Base-by-base conservation (phyloP, 2,113 vertebrate species). In the Anguilla japonica region DNA sequence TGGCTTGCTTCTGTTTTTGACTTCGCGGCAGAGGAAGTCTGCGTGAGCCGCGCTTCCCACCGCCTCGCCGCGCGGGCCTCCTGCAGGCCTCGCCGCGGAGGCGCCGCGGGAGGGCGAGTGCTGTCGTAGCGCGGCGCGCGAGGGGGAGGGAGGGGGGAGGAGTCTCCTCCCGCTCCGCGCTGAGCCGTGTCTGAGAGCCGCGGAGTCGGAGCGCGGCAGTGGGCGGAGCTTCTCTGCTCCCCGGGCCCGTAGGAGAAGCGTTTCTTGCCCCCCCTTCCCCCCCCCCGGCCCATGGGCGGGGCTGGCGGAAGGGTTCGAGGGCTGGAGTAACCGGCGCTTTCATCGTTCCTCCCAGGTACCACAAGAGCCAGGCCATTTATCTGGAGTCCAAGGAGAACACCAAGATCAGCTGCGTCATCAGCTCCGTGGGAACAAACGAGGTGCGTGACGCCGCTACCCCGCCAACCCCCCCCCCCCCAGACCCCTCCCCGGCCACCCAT, bases 381-480 rank as follows among this genome's bases (percentile, higher is more conserved):
- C 90, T 99, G 93, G 98, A 99, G 91, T 99, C 98, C 2, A 99
- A 99, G 91, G 98, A 99, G 90, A 99, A 98, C 94, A 98, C 97
- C 29, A 99, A 99, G 93, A 97, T 99, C 91, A 99, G 98, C 95
- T 99, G 98, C 81, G 98, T 99, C 90, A 99, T 99, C 95, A 98
- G 98, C 88, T 98, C 98, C 11, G 98, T 99, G 26, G 98, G 98
- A 0, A 97, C 97, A 93, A 99, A 98, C 0, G 98, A 99, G 98
- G 98, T 99, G 94, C 85, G 91, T 85, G 84, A 63, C 60, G 40
- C n/a, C 63, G 53, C 84, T 46, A 50, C 29, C 43, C 46, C 50
- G 46, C n/a, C 57, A 39, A 85, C 71, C 41, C 39, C 39, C 29
- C 16, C 40, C 18, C 20, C 50, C 39, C 13, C 0, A 11, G 26